These are phyloP conservation scores for Drymonia ruficornis DNA, from an alignment of 2,888 invertebrate species.

Conservation along the genomic window DNA sequence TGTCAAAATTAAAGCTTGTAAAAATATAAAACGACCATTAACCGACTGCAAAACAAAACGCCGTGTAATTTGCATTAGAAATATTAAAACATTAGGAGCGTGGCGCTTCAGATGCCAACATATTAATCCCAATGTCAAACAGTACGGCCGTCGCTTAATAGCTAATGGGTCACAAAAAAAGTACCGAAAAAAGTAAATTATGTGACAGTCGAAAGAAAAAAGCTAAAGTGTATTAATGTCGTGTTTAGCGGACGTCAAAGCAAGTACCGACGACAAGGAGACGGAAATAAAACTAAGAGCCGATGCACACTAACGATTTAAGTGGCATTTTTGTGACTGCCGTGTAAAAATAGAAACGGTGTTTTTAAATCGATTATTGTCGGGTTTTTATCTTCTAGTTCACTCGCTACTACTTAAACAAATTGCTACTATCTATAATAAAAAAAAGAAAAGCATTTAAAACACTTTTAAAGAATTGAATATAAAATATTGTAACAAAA, in stretches of 20 bases:
- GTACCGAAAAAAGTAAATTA: conserved; percentile 69
- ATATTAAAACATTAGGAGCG: conserved; percentile 38
- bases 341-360: conserved; percentile 2
- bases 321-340: conserved; percentile 32
- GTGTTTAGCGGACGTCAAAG: conserved; percentile 82
- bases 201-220: conserved; percentile 80
- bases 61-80: conserved; percentile 31
- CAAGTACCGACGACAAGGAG: conserved; percentile 56
- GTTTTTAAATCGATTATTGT: not conserved
- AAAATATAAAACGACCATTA: conserved; percentile 28
- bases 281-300: conserved; percentile 70
- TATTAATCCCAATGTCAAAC: conserved; percentile 76
- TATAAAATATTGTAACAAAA: conserved; percentile 15
- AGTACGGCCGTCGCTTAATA: conserved; percentile 70
- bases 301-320: conserved; percentile 50
- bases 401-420: not conserved
- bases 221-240: conserved; percentile 79
- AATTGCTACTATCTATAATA: not conserved
- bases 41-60: conserved; percentile 8
- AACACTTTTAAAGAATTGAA: conserved; percentile 18
- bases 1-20: conserved; percentile 34
- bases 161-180: conserved; percentile 78
- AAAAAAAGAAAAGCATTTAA: not conserved
- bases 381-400: conserved; percentile 14
- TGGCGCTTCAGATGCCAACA: conserved; percentile 60